Evolutionary conservation across 2,113 vertebrate species (phyloP), one percentile per base, ranked within the genome.

Genomic region (Lepisosteus oculatus): DNA sequence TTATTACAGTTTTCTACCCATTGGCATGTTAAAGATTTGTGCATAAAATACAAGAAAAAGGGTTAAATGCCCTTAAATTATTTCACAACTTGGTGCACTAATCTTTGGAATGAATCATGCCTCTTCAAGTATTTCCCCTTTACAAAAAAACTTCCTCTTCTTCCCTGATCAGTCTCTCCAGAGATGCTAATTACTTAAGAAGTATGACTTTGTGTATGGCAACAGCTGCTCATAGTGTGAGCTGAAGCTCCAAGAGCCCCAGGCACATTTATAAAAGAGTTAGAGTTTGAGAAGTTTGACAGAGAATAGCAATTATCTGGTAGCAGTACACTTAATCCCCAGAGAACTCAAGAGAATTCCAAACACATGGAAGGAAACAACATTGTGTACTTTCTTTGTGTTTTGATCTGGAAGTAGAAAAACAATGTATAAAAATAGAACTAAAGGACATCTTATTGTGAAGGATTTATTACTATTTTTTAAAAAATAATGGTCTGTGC

Each of bases 221-320:
- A 13, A 3, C n/a, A 15, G 57, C 14, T 59, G 57, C 14, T 59
- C 57, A 13, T 15, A 65, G 62, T 29, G 11, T 65, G 29, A 15
- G 4, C 42, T 65, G 62, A 65, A 65, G 17, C 42, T 65, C 12
- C 42, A 41, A 65, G 42, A 11, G 62, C 62, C 42, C 62, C 62
- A 65, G 62, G 62, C 62, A 65, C 42, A 8, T 0, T 0, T 74
- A 43, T 75, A 13, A 13, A 65, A 54, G 8, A 2, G 29, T 29
- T 66, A 2, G 44, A 75, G 12, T 0, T 59, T 8, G 0, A 71
- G 42, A 68, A 41, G 17, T 8, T 68, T 70, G 67, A 72, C 74
- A 65, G 6, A 75, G 71, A 59, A 15, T 59, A 15, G 13, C 57
- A 59, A 59, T 59, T 59, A 59, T 59, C 57, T 59, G 57, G 3